These are phyloP conservation scores for Etheostoma cragini DNA, from an alignment of 2,113 vertebrate species.

Conservation along the genomic window DNA sequence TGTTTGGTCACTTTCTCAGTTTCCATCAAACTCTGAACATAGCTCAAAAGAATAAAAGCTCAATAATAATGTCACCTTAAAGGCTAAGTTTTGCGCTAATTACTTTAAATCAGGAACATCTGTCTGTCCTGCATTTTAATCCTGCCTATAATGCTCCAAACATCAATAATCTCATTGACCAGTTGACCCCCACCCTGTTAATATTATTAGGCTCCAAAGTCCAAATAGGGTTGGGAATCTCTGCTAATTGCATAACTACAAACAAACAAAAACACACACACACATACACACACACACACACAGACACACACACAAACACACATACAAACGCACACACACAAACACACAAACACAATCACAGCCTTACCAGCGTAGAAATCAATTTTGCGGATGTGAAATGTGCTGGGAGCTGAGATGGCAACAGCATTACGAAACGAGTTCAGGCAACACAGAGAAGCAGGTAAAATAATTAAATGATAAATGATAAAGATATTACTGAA, in stretches of 20 bases:
- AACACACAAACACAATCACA: conserved; percentile 2
- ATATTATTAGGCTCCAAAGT: background rate
- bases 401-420: conserved; percentile 85
- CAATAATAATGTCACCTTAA: background rate
- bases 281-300: background rate
- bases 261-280: background rate
- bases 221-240: background rate
- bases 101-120: background rate
- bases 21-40: too few species aligned
- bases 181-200: background rate
- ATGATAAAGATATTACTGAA: conserved; percentile 17
- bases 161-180: too few species aligned
- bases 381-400: conserved; percentile 88
- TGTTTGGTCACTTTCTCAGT: too few species aligned
- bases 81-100: background rate
- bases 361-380: conserved; percentile 90
- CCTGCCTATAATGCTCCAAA: background rate
- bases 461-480: too few species aligned
- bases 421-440: conserved; percentile 63
- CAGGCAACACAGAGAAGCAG: background rate
- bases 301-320: conserved; percentile 2
- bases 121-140: background rate
- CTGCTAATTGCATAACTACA: background rate
- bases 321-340: conserved; percentile 24
- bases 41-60: background rate